Evolutionary conservation across 1,140 invertebrate species (phyloP).

Genomic region (Tetramorium parvispinum): DNA sequence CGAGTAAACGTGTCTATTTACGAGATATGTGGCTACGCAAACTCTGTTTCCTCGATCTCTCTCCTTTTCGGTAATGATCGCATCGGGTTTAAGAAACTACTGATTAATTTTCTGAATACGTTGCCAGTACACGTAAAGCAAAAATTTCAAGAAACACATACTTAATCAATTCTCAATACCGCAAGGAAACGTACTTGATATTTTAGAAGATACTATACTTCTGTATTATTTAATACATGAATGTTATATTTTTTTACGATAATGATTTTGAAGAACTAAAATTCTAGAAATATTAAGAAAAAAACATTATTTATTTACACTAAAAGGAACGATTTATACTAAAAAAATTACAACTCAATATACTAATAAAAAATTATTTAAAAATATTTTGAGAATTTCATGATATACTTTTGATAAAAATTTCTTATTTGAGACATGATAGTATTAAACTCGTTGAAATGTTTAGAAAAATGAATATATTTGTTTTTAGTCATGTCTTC

Average conservation of each 20-base stretch:
- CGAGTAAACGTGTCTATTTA: constrained; percentile 72
- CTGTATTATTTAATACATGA: neutral
- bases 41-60: neutral
- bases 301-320: neutral
- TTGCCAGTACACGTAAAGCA: neutral
- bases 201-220: neutral
- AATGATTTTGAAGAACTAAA: neutral
- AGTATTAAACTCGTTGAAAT: neutral
- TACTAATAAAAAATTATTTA: constrained; percentile 13
- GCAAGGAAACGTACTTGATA: neutral
- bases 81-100: constrained; percentile 18
- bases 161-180: neutral
- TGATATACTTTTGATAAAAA: neutral
- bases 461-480: neutral
- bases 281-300: neutral
- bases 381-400: neutral
- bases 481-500: neutral
- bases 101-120: constrained; percentile 49
- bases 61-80: constrained; percentile 25
- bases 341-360: neutral
- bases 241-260: neutral
- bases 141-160: neutral
- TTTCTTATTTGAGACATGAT: neutral
- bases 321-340: too few relatives aligned
- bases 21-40: constrained; percentile 23